Conservation (phyloP, 2,113 vertebrate genomes). For the Cyanocitta stelleri region DNA sequence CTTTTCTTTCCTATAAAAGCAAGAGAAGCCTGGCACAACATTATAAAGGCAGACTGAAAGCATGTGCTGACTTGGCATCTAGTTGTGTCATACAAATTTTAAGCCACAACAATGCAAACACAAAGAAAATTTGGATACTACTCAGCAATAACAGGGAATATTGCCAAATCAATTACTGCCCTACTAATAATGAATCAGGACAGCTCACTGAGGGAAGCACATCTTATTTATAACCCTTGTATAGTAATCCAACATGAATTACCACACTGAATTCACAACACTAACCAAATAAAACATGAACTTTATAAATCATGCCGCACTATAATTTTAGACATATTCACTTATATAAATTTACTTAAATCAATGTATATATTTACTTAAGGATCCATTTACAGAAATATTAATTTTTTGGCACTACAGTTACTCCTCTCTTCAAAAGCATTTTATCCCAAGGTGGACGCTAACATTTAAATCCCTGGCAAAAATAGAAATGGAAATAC, state of each 20-base stretch:
- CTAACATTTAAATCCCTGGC: not conserved
- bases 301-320: not conserved
- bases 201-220: constrained; percentile 4
- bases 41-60: not conserved
- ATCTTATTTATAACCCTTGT: not conserved
- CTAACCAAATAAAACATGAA: not conserved
- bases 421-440: not conserved
- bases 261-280: not conserved
- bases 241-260: not conserved
- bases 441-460: not conserved
- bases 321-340: not conserved
- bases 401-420: not conserved
- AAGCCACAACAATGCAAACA: constrained; percentile 41
- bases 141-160: constrained; percentile 18
- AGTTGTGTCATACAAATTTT: not conserved
- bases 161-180: constrained; percentile 46
- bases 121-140: constrained; percentile 9
- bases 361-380: not conserved
- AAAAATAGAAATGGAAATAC: not conserved
- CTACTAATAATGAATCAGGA: not conserved
- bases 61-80: constrained; percentile 44
- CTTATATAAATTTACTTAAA: not conserved
- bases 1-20: not conserved
- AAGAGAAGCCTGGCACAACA: not conserved
- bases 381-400: not conserved